phyloP scores from a whole-genome alignment of 1,140 invertebrate genomes.

The Saccostrea echinata region DNA sequence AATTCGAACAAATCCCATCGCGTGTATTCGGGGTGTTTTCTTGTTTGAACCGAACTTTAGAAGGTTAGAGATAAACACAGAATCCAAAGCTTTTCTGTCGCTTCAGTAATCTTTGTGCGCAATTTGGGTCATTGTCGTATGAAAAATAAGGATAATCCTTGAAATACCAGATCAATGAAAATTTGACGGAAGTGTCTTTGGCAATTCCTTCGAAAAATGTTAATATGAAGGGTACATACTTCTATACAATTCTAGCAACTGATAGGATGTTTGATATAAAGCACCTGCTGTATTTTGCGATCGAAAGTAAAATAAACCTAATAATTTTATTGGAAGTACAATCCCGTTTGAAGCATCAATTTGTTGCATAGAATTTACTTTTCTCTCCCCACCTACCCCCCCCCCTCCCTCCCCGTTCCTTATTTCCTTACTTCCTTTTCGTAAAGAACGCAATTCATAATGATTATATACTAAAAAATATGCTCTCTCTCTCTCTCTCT shows the following conservation, averaged over 20 bases:
- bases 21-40: slow-evolving; percentile 29
- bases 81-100: not conserved
- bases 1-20: slow-evolving; percentile 26
- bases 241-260: not conserved
- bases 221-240: not conserved
- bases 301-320: not conserved
- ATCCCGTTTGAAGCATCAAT: not conserved
- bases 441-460: too few relatives aligned
- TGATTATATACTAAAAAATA: too few relatives aligned
- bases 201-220: slow-evolving; percentile 10
- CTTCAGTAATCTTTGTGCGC: not conserved
- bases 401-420: too few relatives aligned
- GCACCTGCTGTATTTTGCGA: not conserved
- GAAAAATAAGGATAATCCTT: not conserved
- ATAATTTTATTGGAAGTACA: not conserved
- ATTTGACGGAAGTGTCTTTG: not conserved
- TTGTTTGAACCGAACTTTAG: not conserved
- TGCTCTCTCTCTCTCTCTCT: too few relatives aligned
- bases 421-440: too few relatives aligned
- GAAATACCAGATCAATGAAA: not conserved
- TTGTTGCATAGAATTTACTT: not conserved
- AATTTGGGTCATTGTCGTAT: not conserved
- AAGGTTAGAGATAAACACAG: not conserved
- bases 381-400: too few relatives aligned
- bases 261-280: not conserved